A percentile compares a stretch with the other conserved stretches of the same genome.
phyloP scores from a whole-genome alignment of 1,140 invertebrate species.

The Mycetomoellerius zeteki region DNA sequence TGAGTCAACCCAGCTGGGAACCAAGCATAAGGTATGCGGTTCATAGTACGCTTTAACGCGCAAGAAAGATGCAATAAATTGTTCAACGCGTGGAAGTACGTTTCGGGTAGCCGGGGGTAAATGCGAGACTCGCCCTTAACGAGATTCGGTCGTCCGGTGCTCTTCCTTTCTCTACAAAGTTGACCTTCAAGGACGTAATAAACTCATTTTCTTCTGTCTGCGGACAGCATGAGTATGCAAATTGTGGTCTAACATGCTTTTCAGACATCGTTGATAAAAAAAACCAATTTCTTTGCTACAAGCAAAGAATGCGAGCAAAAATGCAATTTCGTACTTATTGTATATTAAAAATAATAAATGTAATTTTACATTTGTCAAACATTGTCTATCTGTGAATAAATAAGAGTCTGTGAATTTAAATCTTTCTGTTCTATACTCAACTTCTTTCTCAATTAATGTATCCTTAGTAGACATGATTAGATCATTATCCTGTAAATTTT shows the following conservation, averaged over 20 bases:
- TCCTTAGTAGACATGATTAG: too few relatives aligned
- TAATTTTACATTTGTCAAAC: neutral
- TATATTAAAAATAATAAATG: neutral
- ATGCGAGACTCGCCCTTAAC: conserved; percentile 68
- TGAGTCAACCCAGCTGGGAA: conserved; percentile 78
- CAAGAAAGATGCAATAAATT: conserved; percentile 83
- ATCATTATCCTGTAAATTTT: too few relatives aligned
- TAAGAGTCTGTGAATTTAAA: neutral
- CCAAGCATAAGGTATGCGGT: conserved; percentile 80
- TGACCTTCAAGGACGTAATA: conserved; percentile 46
- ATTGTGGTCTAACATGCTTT: neutral
- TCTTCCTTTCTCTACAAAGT: neutral
- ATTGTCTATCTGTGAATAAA: neutral
- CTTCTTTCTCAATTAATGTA: neutral
- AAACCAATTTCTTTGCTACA: neutral
- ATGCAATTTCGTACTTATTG: neutral
- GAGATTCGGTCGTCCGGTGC: conserved; percentile 46
- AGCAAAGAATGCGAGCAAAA: neutral
- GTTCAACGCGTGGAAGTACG: conserved; percentile 76
- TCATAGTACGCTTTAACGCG: conserved; percentile 80
- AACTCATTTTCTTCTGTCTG: conserved; percentile 55
- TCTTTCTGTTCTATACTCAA: neutral
- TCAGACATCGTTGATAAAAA: neutral
- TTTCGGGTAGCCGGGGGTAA: conserved; percentile 26
- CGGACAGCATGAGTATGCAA: neutral